Percentiles rank a stretch among this genome's conserved stretches.
Evolutionary conservation across 2,888 invertebrate species (phyloP).

Genomic region (Stenodema calcarata): DNA sequence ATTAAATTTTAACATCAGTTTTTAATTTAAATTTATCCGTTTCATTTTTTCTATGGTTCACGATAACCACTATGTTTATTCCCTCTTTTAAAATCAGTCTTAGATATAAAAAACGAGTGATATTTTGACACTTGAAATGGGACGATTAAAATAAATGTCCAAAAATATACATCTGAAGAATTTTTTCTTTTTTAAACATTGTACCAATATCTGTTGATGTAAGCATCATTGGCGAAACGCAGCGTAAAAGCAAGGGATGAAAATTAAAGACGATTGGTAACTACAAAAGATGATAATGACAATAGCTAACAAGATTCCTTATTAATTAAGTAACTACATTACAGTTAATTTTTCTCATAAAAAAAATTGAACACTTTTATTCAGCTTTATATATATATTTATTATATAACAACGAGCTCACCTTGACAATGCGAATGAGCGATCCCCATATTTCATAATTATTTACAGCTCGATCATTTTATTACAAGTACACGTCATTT

Average conservation of each 20-base stretch:
- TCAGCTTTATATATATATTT: not conserved
- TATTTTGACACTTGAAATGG: not conserved
- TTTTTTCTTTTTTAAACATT: not conserved
- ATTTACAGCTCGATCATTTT: not conserved
- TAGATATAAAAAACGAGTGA: constrained; percentile 5
- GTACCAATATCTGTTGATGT: not conserved
- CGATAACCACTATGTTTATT: not conserved
- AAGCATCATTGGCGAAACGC: constrained; percentile 18
- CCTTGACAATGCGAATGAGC: not conserved
- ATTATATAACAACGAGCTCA: constrained; percentile 6
- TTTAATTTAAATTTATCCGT: not conserved
- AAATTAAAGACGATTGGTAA: constrained; percentile 21
- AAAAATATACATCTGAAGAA: not conserved
- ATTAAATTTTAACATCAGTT: not conserved
- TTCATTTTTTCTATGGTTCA: not conserved
- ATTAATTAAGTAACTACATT: not conserved
- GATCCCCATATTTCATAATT: not conserved
- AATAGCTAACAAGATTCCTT: not conserved
- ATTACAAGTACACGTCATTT: not conserved
- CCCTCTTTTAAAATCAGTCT: constrained; percentile 20
- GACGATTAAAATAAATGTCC: not conserved
- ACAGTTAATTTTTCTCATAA: not conserved
- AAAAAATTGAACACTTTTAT: constrained; percentile 20
- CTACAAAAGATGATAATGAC: constrained; percentile 33
- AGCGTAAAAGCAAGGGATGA: not conserved